Evolutionary conservation across 2,113 vertebrate genomes (phyloP).

Genomic region (Cyprinodon brontotheroides): DNA sequence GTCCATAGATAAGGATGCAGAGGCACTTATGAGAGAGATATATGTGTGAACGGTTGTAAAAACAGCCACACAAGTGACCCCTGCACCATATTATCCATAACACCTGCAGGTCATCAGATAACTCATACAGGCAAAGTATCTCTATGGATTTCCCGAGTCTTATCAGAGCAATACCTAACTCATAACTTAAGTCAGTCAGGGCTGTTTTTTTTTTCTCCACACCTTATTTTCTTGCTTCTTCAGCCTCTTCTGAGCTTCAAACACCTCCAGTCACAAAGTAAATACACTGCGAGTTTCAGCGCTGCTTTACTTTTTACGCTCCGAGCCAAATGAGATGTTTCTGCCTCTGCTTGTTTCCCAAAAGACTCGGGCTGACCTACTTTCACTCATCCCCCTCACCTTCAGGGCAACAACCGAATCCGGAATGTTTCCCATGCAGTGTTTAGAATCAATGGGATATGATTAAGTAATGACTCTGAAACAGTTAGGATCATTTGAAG

Average conservation of each 20-base stretch:
- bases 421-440: conserved; percentile 68
- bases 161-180: conserved; percentile 36
- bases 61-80: neutral
- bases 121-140: neutral
- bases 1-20: neutral
- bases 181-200: neutral
- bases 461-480: conserved; percentile 73
- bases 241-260: conserved; percentile 40
- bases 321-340: conserved; percentile 59
- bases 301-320: conserved; percentile 64
- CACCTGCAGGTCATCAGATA: neutral
- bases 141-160: neutral
- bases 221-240: conserved; percentile 17
- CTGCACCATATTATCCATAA: neutral
- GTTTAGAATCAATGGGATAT: conserved; percentile 67
- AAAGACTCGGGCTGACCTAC: conserved; percentile 70
- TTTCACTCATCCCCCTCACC: conserved; percentile 63
- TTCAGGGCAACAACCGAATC: conserved; percentile 46
- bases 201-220: neutral
- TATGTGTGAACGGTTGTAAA: neutral
- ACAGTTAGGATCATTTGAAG: conserved; percentile 58
- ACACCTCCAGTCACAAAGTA: conserved; percentile 68
- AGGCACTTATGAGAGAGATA: neutral
- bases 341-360: conserved; percentile 63
- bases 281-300: conserved; percentile 67